Percentiles rank a stretch among this genome's conserved stretches.
Conservation (phyloP, 2,797 vertebrate species). For the Picus viridis region DNA sequence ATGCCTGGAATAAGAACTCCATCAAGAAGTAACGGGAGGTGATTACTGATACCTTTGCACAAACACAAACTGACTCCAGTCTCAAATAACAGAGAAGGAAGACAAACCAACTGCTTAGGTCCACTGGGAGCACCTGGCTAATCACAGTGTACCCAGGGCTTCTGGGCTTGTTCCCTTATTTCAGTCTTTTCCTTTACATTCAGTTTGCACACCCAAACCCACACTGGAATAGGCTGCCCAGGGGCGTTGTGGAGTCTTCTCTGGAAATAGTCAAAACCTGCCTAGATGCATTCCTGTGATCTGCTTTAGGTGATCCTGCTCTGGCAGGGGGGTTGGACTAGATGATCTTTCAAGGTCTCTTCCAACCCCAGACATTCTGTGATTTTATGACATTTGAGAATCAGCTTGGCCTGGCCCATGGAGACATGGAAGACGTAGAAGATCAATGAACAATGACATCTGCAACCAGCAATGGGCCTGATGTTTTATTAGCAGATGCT, state of each 20-base stretch:
- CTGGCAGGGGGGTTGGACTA: too few relatives aligned
- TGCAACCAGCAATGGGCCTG: not conserved
- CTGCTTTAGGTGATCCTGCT: too few relatives aligned
- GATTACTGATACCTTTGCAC: not conserved
- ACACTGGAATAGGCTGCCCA: too few relatives aligned
- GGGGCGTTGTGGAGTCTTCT: too few relatives aligned
- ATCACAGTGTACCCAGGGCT: not conserved
- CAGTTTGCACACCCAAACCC: not conserved
- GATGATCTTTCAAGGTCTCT: too few relatives aligned
- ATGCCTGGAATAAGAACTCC: not conserved
- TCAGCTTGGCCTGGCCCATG: not conserved
- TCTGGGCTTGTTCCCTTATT: not conserved
- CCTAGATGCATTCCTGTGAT: too few relatives aligned
- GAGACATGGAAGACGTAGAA: not conserved
- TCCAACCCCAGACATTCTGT: too few relatives aligned
- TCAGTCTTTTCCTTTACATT: not conserved
- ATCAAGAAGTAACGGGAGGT: not conserved
- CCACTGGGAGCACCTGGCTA: not conserved
- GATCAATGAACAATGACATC: not conserved
- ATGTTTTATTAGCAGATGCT: not conserved
- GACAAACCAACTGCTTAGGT: not conserved
- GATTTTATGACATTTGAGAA: not conserved
- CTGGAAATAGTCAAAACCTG: too few relatives aligned
- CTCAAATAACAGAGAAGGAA: not conserved
- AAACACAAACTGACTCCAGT: not conserved